These are phyloP conservation scores for Peromyscus leucopus DNA, from an alignment of 2,113 vertebrate genomes.

Conservation along the genomic window DNA sequence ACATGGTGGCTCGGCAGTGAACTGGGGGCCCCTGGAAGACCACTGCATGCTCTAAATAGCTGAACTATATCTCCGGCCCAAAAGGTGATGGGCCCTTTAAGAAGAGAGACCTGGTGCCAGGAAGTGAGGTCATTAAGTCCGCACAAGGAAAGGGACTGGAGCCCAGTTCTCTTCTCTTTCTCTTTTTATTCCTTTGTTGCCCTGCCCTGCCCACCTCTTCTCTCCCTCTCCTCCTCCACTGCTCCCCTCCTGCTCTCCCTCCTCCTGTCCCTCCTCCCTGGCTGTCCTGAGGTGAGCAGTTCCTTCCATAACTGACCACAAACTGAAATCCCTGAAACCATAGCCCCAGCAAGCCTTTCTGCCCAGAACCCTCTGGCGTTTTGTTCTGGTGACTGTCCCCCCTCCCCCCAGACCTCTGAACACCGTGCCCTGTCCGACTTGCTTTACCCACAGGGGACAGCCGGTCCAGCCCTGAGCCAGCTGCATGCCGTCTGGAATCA, in stretches of 20 bases:
- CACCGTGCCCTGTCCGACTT: not conserved
- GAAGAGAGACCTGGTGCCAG: not conserved
- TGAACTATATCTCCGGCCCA: not conserved
- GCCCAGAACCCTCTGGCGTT: not conserved
- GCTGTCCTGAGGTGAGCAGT: not conserved
- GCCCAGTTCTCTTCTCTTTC: not conserved
- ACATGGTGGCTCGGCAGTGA: not conserved
- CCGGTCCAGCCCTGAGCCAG: no score
- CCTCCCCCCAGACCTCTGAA: not conserved
- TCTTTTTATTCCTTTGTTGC: not conserved
- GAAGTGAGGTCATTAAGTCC: not conserved
- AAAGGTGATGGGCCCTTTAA: not conserved
- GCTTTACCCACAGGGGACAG: not conserved
- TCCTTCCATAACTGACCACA: not conserved
- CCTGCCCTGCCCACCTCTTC: not conserved
- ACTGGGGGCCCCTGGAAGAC: not conserved
- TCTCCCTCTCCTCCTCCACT: not conserved
- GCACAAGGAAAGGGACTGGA: not conserved
- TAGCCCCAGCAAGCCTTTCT: not conserved
- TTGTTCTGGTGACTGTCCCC: not conserved
- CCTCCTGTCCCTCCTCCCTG: not conserved
- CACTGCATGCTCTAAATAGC: not conserved
- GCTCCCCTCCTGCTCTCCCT: not conserved
- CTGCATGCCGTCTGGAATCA: not conserved
- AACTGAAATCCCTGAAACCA: not conserved